Evolutionary conservation across 2,888 invertebrate genomes (phyloP), one percentile per base, ranked within the genome.

Genomic region (Trichopoda pennipes): DNA sequence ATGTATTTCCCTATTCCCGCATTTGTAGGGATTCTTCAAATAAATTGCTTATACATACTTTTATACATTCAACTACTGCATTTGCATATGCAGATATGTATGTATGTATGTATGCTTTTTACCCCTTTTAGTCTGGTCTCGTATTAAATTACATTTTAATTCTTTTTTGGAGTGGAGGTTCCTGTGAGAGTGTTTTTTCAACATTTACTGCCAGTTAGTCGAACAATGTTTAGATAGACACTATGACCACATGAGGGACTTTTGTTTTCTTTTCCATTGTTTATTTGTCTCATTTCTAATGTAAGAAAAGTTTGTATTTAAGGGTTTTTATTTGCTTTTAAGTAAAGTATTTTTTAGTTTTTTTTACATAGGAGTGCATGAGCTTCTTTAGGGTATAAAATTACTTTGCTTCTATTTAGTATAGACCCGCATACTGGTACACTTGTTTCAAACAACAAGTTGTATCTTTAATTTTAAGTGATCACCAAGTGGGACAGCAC

Each of bases 71-170:
- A n/a, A n/a, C n/a, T n/a, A n/a, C n/a, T n/a, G n/a, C n/a, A n/a
- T n/a, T n/a, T n/a, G n/a, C n/a, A n/a, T 63, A 35, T 53, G 16
- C n/a, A 17, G 16, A 16, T 42, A n/a, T 35, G 1, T 49, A 2
- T 14, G 16, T 42, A 4, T 42, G 55, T 42, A 3, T n/a, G 12
- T 28, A n/a, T 32, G 32, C 32, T 53, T 23, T 69, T 49, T 63
- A 19, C 35, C 70, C 70, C 63, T 70, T 76, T 70, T 63, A 47
- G 44, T 69, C 63, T 17, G 19, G 47, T 17, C 23, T 69, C 32
- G 79, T 77, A 77, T 81, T 73, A 69, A 77, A 77, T 81, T 77
- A 73, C 81, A 69, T 58, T 77, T 69, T 64, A 77, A 69, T 81
- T 69, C 68, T 77, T 63, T 69, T 42, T 73, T 69, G 42, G 17